phyloP scores from a whole-genome alignment of 2,888 invertebrate genomes.

The Cosmopolites sordidus region DNA sequence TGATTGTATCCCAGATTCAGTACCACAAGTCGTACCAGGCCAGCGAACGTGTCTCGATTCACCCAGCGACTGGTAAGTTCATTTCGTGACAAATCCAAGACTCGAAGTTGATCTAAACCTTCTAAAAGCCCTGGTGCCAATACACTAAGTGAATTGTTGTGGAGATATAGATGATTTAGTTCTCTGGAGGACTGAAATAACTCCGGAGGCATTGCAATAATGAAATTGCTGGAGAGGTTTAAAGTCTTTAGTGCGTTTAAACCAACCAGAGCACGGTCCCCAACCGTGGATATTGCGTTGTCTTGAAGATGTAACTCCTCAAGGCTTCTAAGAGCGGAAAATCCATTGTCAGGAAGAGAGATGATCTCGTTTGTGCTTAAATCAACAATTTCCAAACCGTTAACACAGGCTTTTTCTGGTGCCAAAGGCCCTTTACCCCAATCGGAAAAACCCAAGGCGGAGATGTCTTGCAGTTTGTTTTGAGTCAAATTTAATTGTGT shows the following conservation, averaged over 20 bases:
- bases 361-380: constrained; percentile 71
- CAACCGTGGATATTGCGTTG: constrained; percentile 69
- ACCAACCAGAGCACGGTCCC: constrained; percentile 70
- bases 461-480: constrained; percentile 74
- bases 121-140: constrained; percentile 71
- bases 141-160: constrained; percentile 72
- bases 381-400: constrained; percentile 65
- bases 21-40: constrained; percentile 67
- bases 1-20: constrained; percentile 71
- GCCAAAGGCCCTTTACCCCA: constrained; percentile 65
- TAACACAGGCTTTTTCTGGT: constrained; percentile 60
- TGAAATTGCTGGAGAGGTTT: constrained; percentile 74
- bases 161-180: constrained; percentile 67
- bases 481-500: constrained; percentile 68
- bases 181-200: constrained; percentile 70
- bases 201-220: constrained; percentile 73
- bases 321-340: constrained; percentile 66
- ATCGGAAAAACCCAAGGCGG: constrained; percentile 70
- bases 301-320: constrained; percentile 68
- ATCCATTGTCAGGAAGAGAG: constrained; percentile 64
- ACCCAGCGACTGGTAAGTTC: constrained; percentile 75
- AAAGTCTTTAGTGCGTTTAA: constrained; percentile 64
- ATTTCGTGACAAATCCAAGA: constrained; percentile 69
- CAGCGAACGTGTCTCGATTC: constrained; percentile 71
- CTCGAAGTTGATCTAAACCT: constrained; percentile 67